phyloP scores from a whole-genome alignment of 2,113 vertebrate species.

The Hylia prasina region DNA sequence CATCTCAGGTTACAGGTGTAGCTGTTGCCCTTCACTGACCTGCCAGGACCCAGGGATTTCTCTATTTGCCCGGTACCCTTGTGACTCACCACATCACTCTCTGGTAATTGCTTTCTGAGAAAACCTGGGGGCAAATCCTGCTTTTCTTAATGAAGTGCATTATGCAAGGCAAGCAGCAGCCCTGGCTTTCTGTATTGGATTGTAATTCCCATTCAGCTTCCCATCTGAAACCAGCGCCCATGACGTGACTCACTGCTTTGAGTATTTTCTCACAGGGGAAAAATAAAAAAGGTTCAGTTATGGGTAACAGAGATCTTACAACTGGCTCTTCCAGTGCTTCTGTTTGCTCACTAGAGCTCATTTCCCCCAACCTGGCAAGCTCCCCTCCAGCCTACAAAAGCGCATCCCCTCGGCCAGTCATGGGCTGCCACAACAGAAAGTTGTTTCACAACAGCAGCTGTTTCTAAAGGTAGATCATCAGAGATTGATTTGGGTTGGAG shows the following conservation, averaged over 20 bases:
- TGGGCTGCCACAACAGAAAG: neutral
- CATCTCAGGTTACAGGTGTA: rapidly evolving
- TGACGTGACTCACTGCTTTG: neutral
- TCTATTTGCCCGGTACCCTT: neutral
- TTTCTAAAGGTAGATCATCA: neutral
- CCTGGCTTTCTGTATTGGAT: rapidly evolving
- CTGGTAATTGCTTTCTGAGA: neutral
- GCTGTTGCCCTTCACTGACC: neutral
- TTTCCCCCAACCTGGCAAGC: too few species aligned
- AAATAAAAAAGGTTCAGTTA: neutral
- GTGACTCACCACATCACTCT: neutral
- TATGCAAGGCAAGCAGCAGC: neutral
- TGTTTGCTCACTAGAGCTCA: neutral
- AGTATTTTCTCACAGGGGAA: neutral
- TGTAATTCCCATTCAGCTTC: neutral
- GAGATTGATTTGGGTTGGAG: neutral
- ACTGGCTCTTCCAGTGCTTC: neutral
- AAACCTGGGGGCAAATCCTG: neutral
- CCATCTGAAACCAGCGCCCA: neutral
- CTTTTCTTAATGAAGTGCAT: rapidly evolving
- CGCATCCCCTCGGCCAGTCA: rapidly evolving
- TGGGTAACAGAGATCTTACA: neutral
- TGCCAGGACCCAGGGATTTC: neutral
- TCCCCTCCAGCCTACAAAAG: too few species aligned
- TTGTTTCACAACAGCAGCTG: too few species aligned